Conservation (phyloP, 2,888 invertebrate species). For the Ennomos erosarius region DNA sequence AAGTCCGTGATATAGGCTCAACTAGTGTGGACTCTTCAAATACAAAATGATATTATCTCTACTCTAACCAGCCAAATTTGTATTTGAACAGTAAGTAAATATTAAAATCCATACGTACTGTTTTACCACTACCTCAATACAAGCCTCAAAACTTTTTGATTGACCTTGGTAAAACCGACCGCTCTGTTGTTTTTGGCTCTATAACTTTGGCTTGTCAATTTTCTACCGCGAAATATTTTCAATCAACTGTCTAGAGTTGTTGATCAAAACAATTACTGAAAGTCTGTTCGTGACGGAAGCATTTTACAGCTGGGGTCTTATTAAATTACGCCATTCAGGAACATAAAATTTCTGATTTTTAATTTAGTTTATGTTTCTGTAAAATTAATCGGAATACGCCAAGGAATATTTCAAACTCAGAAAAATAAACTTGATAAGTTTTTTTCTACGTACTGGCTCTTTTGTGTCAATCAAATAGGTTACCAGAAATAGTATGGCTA, state of each 20-base stretch:
- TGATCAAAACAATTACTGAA: conserved; percentile 10
- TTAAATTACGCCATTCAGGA: conserved; percentile 9
- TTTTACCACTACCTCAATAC: neutral
- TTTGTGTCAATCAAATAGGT: too few species aligned
- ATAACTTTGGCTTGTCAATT: conserved; percentile 13
- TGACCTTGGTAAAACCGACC: neutral
- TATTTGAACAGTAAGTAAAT: too few species aligned
- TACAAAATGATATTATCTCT: too few species aligned
- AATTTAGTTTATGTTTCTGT: neutral
- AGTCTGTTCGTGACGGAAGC: conserved; percentile 17
- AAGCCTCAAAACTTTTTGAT: conserved; percentile 11
- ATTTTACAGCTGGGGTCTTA: conserved; percentile 11
- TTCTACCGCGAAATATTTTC: conserved; percentile 11
- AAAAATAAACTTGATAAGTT: too few species aligned
- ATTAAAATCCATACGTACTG: conserved; percentile 9
- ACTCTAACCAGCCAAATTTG: too few species aligned
- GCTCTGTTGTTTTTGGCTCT: conserved; percentile 15
- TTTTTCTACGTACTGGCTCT: too few species aligned
- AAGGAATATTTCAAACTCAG: too few species aligned
- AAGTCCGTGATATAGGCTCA: too few species aligned
- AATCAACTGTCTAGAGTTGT: conserved; percentile 20
- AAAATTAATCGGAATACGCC: conserved; percentile 1
- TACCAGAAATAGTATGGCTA: too few species aligned
- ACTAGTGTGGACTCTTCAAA: too few species aligned
- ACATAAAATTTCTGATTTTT: conserved; percentile 13